Conservation (phyloP, 2,797 vertebrate genomes). For the Megalops cyprinoides region DNA sequence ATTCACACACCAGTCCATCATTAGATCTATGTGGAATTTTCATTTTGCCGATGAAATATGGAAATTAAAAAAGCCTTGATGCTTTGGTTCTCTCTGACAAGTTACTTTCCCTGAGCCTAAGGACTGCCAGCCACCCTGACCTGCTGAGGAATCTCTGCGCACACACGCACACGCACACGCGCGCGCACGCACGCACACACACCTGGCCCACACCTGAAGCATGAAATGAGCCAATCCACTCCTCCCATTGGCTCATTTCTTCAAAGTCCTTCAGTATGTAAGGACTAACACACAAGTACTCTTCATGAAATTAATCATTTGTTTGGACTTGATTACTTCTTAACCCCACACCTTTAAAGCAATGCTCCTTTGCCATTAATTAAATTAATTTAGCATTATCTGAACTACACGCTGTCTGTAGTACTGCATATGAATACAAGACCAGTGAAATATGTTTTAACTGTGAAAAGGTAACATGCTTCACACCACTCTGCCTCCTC, state of each 20-base stretch:
- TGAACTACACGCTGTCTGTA: background rate
- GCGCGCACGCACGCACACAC: background rate
- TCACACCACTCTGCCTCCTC: background rate
- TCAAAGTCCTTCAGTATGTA: background rate
- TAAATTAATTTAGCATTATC: background rate
- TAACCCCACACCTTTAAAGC: slow-evolving; percentile 10
- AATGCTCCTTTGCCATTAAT: background rate
- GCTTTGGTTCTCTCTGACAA: background rate
- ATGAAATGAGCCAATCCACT: background rate
- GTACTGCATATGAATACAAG: background rate
- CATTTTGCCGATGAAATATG: background rate
- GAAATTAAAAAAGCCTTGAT: background rate
- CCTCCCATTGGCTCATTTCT: background rate
- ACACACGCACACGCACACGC: background rate
- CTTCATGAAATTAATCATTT: slow-evolving; percentile 17
- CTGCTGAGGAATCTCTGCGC: no score
- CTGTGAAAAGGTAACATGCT: background rate
- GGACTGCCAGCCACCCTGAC: no score
- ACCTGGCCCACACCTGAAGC: background rate
- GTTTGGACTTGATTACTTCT: slow-evolving; percentile 10
- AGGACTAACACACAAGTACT: slow-evolving; percentile 12
- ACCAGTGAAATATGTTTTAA: background rate
- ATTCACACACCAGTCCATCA: background rate
- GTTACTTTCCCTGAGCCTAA: no score
- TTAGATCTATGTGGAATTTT: background rate